A percentile compares a stretch with the other conserved stretches of the same genome.
phyloP scores from a whole-genome alignment of 2,888 invertebrate genomes.

The Esperia sulphurella region DNA sequence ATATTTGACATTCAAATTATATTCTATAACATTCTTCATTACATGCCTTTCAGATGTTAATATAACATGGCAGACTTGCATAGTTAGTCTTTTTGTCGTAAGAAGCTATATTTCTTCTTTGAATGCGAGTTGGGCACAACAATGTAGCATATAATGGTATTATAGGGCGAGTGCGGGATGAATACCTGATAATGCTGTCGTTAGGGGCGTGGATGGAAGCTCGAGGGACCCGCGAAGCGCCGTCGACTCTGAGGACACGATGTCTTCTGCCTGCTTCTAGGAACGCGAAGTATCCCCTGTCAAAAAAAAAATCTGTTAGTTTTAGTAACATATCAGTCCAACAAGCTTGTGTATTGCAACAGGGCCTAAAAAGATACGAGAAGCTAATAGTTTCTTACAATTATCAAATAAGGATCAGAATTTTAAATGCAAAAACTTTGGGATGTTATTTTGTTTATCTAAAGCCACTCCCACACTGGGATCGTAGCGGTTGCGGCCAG shows the following conservation, averaged over 20 bases:
- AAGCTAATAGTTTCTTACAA: too few species aligned
- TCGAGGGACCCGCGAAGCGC: constrained; percentile 73
- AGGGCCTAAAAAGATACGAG: too few species aligned
- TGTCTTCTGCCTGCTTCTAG: constrained; percentile 88
- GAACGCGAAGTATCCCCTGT: constrained; percentile 93
- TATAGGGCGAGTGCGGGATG: background rate
- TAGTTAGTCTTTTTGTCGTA: constrained; percentile 16
- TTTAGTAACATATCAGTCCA: too few species aligned
- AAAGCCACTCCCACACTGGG: too few species aligned
- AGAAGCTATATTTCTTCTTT: constrained; percentile 27
- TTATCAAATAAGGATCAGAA: too few species aligned
- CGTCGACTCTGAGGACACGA: constrained; percentile 81
- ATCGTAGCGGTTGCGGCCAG: too few species aligned
- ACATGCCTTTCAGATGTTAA: constrained; percentile 41
- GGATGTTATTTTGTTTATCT: too few species aligned
- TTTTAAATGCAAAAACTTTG: too few species aligned
- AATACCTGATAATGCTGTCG: constrained; percentile 83
- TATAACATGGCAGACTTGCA: constrained; percentile 14
- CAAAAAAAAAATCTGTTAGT: background rate
- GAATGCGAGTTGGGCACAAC: constrained; percentile 35
- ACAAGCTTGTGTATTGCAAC: too few species aligned
- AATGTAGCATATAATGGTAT: constrained; percentile 16
- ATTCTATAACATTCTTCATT: constrained; percentile 19
- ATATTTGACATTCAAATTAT: constrained; percentile 6
- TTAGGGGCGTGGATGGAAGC: constrained; percentile 83